Base-by-base conservation (phyloP, 2,797 vertebrate genomes). In the Anableps anableps region DNA sequence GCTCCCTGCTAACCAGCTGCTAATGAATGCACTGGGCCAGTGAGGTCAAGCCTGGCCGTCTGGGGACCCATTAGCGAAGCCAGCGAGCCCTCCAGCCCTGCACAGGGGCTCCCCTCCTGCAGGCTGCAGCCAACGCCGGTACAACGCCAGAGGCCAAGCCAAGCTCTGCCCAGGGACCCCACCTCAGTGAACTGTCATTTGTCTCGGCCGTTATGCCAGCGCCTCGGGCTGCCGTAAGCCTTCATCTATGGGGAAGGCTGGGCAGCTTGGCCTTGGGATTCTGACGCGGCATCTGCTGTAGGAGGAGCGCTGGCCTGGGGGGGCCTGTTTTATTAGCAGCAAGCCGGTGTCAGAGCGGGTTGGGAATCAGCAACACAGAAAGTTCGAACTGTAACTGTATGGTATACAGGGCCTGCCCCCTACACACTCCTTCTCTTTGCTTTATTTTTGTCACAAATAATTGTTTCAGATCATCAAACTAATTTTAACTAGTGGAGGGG, bases 31-130 rank as follows among this genome's bases (percentile, higher is more conserved):
- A 60, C 85, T 21, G 77, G 91, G 85, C 92, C 93, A 79, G 86
- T 55, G 80, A 91, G 93, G 95, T 95, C 94, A 95, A 89, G 83
- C 85, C 85, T 58, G 86, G 82, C 81, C 83, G 91, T 93, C 95
- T 91, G 75, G 93, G 94, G 95, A 95, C 89, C 94, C 93, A 95
- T 96, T 96, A 95, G 92, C 73, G 78, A 89, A 84, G 87, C 82
- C 41, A 82, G 89, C 34, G 19, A 87, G 88, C 88, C 84, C 86
- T 79, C 75, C 72, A 79, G 72, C 73, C 75, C 74, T 51, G 0
- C 70, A 7, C 78, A 26, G 74, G 82, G 83, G 66, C 84, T 85
- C 82, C 81, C 48, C 21, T 94, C 86, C 93, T 91, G 91, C 89
- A 86, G 90, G 85, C 84, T 85, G 43, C 71, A 45, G 86, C 86